Percentiles rank a stretch among this genome's conserved stretches.
Conservation (phyloP, 2,888 invertebrate species). For the Tricholauxania praeusta region DNA sequence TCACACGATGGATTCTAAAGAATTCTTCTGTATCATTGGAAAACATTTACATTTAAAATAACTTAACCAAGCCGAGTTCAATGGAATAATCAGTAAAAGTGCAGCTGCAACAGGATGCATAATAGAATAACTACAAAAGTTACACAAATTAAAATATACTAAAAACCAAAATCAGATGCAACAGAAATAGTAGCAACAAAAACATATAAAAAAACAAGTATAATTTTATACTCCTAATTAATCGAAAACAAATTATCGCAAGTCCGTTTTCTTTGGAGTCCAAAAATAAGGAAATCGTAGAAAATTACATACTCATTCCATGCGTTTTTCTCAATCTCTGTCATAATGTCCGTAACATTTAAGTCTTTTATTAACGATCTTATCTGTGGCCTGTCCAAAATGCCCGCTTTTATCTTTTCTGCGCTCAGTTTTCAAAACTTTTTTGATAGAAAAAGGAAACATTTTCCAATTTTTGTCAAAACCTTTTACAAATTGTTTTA, state of each 20-base stretch:
- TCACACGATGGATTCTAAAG: too few species aligned
- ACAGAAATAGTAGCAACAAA: background rate
- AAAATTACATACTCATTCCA: background rate
- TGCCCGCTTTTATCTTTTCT: too few species aligned
- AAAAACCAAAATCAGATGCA: background rate
- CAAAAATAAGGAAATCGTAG: background rate
- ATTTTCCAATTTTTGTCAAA: too few species aligned
- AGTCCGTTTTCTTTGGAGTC: constrained; percentile 10
- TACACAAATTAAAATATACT: background rate
- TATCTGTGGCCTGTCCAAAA: too few species aligned
- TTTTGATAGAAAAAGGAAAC: too few species aligned
- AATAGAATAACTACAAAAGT: background rate
- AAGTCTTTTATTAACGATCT: too few species aligned
- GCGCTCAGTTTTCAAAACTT: too few species aligned
- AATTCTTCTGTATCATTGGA: too few species aligned
- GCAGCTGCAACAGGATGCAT: background rate
- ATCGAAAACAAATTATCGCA: constrained; percentile 13
- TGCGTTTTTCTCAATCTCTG: too few species aligned
- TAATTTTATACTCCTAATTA: constrained; percentile 23
- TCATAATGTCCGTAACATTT: too few species aligned
- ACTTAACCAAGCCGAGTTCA: background rate
- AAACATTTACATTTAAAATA: background rate
- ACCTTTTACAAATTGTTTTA: too few species aligned
- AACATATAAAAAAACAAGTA: constrained; percentile 13
- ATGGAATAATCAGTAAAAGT: background rate